Conservation (phyloP, 2,113 vertebrate species). For the Oceanodroma tethys region DNA sequence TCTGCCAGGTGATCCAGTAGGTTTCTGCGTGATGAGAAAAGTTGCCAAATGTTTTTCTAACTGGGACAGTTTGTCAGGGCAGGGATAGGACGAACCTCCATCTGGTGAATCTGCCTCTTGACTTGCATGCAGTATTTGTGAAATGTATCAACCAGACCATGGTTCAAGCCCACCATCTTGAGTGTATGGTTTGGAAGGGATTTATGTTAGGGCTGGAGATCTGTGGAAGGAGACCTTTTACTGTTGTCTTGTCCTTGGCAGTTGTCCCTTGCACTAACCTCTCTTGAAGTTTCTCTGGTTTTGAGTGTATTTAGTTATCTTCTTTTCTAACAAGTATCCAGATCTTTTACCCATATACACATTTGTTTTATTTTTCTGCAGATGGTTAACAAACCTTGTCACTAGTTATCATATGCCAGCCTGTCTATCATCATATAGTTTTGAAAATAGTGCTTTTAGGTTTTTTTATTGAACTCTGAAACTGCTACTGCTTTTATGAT, state of each 20-base stretch:
- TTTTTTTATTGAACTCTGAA: background rate
- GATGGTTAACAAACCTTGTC: conserved; percentile 1
- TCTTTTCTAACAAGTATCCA: background rate
- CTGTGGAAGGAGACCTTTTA: background rate
- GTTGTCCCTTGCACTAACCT: background rate
- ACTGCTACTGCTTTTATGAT: background rate
- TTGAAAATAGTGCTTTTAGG: background rate
- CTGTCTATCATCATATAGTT: background rate
- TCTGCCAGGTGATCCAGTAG: background rate
- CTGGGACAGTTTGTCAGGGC: background rate
- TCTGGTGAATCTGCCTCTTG: background rate
- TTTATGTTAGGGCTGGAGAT: background rate
- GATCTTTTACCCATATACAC: background rate
- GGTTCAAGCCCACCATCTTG: background rate
- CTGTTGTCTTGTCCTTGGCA: background rate
- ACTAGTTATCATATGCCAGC: background rate
- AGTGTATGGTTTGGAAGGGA: background rate
- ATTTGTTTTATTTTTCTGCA: background rate
- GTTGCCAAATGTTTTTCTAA: background rate
- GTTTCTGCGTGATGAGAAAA: background rate
- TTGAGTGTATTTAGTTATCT: background rate
- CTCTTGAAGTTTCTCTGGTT: background rate
- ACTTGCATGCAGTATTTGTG: accelerated
- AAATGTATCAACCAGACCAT: background rate
- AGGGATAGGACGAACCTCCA: accelerated